Conservation (phyloP, 2,888 invertebrate genomes). For the Celastrina argiolus region DNA sequence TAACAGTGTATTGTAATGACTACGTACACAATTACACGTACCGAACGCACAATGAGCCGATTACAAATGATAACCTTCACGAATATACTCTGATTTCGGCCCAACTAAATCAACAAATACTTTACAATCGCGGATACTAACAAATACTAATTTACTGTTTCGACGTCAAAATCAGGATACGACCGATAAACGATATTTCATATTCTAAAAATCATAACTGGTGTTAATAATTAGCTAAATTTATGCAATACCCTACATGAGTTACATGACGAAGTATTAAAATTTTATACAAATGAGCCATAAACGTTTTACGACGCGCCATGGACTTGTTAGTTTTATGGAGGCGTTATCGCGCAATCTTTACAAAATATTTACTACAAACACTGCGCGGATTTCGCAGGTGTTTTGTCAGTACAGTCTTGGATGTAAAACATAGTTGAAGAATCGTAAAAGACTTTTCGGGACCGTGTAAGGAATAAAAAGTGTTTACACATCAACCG, state of each 20-base stretch:
- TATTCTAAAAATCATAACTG: neutral
- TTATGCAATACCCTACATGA: neutral
- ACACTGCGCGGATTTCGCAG: neutral
- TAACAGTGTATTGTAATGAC: constrained; percentile 28
- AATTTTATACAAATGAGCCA: constrained; percentile 7
- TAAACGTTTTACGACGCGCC: constrained; percentile 9
- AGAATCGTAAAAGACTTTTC: neutral
- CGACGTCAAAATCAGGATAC: constrained; percentile 1
- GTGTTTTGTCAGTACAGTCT: neutral
- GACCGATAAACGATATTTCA: neutral
- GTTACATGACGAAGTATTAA: neutral
- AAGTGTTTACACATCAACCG: constrained; percentile 34
- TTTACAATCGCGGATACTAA: neutral
- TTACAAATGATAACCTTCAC: neutral
- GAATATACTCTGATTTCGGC: neutral
- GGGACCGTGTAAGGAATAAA: constrained; percentile 28
- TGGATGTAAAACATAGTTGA: neutral
- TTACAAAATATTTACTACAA: constrained; percentile 3
- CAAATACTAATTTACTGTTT: neutral
- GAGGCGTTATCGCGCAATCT: neutral
- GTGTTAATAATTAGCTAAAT: neutral
- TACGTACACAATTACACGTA: neutral
- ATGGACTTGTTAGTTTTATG: neutral
- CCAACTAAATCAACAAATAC: neutral
- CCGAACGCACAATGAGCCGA: constrained; percentile 3